Base-by-base conservation (phyloP, 2,888 invertebrate genomes). In the Athalia cordata region DNA sequence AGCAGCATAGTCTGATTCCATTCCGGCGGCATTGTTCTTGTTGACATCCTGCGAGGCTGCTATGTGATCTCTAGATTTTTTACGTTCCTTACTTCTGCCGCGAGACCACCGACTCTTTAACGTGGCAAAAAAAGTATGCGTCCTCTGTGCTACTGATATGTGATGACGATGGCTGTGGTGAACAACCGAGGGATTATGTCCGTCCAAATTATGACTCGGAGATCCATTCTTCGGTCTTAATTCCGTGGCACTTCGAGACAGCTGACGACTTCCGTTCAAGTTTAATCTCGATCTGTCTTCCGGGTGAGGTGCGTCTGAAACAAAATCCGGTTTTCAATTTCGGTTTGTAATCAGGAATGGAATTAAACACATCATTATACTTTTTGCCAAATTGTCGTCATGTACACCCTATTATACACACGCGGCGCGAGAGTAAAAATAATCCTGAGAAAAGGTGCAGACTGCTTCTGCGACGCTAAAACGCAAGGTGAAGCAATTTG, bases 221-320 rank as follows among this genome's bases (percentile, higher is more conserved):
- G 92, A 83, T 91, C 92, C 82, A 68, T 92, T 91, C 78, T 93
- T 93, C 83, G 93, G 94, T 85, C 94, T 95, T 87, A 96, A 90
- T 91, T 96, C 96, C 78, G 96, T 95, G 9, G 96, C 95, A 43
- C 96, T 96, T 90, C 96, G 95, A 83, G 96, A 96, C 81, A 96
- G 91, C 84, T 95, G 95, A 72, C 95, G 93, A 81, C 92, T 92
- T 82, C 88, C 89, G 83, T 88, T 89, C 66, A 89, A 80, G 83
- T 89, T 89, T 81, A 87, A 81, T 81, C 87, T 84, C 74, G 89
- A 86, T 81, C 87, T 83, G 72, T 75, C 75, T 29, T 64, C 62
- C 29, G 62, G 50, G 49, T 29, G 62, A 62, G 75, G 62, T n/a
- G 50, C 61, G 49, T 61, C 75, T 75, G 62, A 11, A 62, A 29